Base-by-base conservation (phyloP, 2,888 invertebrate species). In the Tetramorium bicarinatum region DNA sequence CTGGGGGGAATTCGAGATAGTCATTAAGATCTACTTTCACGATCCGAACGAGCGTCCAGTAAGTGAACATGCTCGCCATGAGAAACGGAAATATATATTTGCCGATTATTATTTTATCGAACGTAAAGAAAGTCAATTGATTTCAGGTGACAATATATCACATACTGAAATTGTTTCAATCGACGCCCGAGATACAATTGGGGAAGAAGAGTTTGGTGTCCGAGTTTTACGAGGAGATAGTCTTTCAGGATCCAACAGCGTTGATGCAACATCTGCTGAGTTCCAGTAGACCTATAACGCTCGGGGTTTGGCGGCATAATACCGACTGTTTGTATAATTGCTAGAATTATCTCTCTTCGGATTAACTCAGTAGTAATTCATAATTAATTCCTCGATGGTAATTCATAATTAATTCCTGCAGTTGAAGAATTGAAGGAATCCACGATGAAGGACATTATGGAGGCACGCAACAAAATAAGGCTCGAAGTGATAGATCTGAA, bases 1-100 rank as follows among this genome's bases (percentile, higher is more conserved):
- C 1, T 99, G 99, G 99, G 99, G 99, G 89, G 99, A 99, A 95
- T 99, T 99, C 95, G 99, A 99, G 95, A 98, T 99, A 88, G 98
- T 98, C 52, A 99, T 99, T 79, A 99, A 99, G 95, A 98, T 99
- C 86, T 99, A 98, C 95, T 99, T 99, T 92, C 97, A 98, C 93
- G 99, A 99, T 95, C 98, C 98, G 1, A 99, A 98, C 93, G 99
- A 99, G 95, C 96, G 98, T 94, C 98, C 99, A 21, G 98, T 98
- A 95, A 96, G 96, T 96, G 74, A 56, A 66, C 2, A 34, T 41
- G 3, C 25, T 84, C 9, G 9, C 61, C 34, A 13, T 29, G 4
- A 38, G 8, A 49, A 18, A 84, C 49, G 21, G 9, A 9, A 25
- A 6, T n/a, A 44, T n/a, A 44, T 41, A 15, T 3, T 59, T 49